These are phyloP conservation scores for Sus scrofa DNA, from an alignment of 2,113 vertebrate species.

Conservation along the genomic window DNA sequence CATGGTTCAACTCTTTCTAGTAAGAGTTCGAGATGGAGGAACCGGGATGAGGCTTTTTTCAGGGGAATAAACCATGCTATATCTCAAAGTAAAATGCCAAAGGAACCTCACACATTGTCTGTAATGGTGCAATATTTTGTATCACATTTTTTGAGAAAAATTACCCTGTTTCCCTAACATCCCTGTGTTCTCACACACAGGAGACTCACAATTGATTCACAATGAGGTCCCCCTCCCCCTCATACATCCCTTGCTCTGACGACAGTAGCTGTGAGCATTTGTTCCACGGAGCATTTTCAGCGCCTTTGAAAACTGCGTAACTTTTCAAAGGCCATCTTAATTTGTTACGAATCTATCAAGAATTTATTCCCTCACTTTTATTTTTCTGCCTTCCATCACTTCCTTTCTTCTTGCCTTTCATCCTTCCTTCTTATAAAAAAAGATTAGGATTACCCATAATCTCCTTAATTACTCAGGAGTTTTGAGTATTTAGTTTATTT, in stretches of 20 bases:
- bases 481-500: constrained; percentile 51
- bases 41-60: constrained; percentile 59
- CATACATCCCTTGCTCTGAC: constrained; percentile 47
- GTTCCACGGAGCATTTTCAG: constrained; percentile 69
- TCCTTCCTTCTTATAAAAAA: not conserved
- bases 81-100: constrained; percentile 68
- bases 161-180: constrained; percentile 25
- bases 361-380: not conserved
- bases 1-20: constrained; percentile 67
- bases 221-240: not conserved
- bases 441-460: not conserved
- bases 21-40: constrained; percentile 74
- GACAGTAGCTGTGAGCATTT: constrained; percentile 72
- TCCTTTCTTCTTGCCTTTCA: constrained; percentile 36
- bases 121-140: constrained; percentile 79
- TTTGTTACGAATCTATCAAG: constrained; percentile 77
- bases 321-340: constrained; percentile 82
- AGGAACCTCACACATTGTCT: constrained; percentile 62
- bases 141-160: not conserved
- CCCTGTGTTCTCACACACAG: not conserved
- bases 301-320: constrained; percentile 65
- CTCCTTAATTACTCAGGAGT: constrained; percentile 71
- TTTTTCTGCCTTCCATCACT: not conserved
- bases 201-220: constrained; percentile 45
- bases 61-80: constrained; percentile 69